Evolutionary conservation across 2,888 invertebrate species (phyloP), one percentile per base, ranked within the genome.

Genomic region (Branchipolynoe longqiensis): DNA sequence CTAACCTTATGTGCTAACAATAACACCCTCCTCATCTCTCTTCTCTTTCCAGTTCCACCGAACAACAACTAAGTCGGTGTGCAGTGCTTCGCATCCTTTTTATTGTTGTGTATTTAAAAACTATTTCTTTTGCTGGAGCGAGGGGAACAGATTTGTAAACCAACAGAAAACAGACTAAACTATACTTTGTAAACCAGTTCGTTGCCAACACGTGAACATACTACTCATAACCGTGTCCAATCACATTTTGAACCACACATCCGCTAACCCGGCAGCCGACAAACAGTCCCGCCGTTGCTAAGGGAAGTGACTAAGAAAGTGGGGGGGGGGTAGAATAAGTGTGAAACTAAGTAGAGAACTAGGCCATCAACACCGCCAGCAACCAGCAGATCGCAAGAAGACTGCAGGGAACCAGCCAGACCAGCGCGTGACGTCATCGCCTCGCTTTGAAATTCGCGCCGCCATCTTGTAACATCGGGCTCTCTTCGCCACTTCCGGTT

Each of bases 131-230:
- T n/a, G n/a, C n/a, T n/a, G n/a, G n/a, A n/a, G n/a, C n/a, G n/a
- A n/a, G n/a, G n/a, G n/a, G 69, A 38, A 69, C 69, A 69, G 69
- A 38, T 69, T 69, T 69, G n/a, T 69, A 62, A 25, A 69, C 48
- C 18, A 48, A 48, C 8, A 48, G 25, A 36, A 38, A 64, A 64
- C 28, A 4, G 33, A 58, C 58, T 8, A 25, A 48, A 8, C 58
- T 58, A 64, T 69, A 69, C 36, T 69, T 69, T 6, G 36, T 69
- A 69, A 69, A 69, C 38, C 36, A 69, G 69, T 69, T 33, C 6
- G 25, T 3, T 69, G 69, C 0, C 38, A 62, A 25, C 62, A 1
- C 14, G 28, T 31, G 62, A 62, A 28, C 25, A 4, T 28, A n/a
- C 38, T 18, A 69, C 38, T 12, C 14, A 12, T 14, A 69, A 38